Conservation (phyloP, 92 coral and sea anemone species). For the Heliopora coerulea region DNA sequence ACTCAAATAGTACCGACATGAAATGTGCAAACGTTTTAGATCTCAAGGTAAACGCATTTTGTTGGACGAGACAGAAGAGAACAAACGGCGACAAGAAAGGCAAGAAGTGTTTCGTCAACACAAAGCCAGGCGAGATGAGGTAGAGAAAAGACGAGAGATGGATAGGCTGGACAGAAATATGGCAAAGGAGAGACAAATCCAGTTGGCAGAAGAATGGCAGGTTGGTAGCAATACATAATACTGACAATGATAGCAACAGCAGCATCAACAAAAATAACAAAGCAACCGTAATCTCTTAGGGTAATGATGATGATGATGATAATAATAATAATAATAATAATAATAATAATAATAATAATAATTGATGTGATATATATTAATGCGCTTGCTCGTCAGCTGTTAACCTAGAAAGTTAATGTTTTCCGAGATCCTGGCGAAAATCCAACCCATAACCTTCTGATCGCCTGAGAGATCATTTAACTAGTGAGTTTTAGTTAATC, state of each 20-base stretch:
- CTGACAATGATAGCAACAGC: neutral
- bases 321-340: neutral
- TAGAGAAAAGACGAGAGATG: conserved; percentile 74
- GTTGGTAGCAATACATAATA: conserved; percentile 20
- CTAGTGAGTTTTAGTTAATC: no score
- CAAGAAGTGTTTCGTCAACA: conserved; percentile 74
- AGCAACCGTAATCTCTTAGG: neutral
- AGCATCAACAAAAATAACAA: neutral
- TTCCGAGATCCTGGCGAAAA: no score
- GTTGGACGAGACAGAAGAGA: conserved; percentile 79
- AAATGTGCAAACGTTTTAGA: conserved; percentile 24
- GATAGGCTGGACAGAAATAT: conserved; percentile 81
- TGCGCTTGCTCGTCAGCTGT: neutral
- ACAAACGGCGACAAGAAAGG: conserved; percentile 59
- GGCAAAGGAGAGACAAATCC: conserved; percentile 88
- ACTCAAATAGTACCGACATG: no score
- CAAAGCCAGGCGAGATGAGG: conserved; percentile 80
- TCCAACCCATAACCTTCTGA: no score
- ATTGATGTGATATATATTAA: neutral
- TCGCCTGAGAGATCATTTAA: no score
- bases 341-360: neutral
- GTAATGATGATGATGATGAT: neutral
- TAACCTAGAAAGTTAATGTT: no score
- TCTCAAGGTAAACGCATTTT: conserved; percentile 88
- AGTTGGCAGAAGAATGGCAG: conserved; percentile 90